Percentiles rank a stretch among this genome's conserved stretches.
phyloP scores from a whole-genome alignment of 2,888 invertebrate species.

The Eristalis pertinax region DNA sequence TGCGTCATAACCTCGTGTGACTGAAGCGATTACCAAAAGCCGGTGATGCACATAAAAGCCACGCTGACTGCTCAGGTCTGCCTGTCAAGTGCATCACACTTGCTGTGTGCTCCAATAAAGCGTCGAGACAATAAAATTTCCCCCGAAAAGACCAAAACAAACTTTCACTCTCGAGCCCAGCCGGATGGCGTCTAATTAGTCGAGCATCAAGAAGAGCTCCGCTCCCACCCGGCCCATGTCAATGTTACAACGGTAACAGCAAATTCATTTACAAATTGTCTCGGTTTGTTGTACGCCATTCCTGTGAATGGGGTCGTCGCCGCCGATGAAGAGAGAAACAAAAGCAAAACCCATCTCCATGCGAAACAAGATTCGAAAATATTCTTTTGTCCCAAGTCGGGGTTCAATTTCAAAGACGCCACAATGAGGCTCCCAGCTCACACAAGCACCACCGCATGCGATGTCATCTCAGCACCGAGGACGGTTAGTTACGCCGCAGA shows the following conservation, averaged over 20 bases:
- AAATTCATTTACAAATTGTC: constrained; percentile 50
- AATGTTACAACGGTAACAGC: constrained; percentile 52
- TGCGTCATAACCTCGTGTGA: background rate
- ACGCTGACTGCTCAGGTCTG: background rate
- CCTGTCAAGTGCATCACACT: background rate
- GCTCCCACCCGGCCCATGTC: background rate
- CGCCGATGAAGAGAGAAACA: background rate
- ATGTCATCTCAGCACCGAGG: background rate
- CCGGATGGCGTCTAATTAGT: constrained; percentile 35
- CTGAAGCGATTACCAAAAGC: background rate
- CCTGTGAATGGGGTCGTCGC: constrained; percentile 59
- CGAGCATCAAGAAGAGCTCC: constrained; percentile 16
- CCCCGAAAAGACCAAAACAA: background rate
- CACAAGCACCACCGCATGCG: background rate
- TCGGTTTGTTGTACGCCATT: constrained; percentile 1
- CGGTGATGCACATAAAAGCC: background rate
- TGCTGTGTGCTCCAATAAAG: background rate
- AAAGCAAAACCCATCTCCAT: background rate
- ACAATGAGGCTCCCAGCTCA: background rate
- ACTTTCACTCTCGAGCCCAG: background rate
- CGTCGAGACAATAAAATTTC: background rate
- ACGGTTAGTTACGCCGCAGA: constrained; percentile 35
- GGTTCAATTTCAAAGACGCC: background rate
- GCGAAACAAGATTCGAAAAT: background rate
- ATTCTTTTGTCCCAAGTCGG: background rate